Conservation (phyloP, 2,113 vertebrate species). For the Heterochromis multidens region DNA sequence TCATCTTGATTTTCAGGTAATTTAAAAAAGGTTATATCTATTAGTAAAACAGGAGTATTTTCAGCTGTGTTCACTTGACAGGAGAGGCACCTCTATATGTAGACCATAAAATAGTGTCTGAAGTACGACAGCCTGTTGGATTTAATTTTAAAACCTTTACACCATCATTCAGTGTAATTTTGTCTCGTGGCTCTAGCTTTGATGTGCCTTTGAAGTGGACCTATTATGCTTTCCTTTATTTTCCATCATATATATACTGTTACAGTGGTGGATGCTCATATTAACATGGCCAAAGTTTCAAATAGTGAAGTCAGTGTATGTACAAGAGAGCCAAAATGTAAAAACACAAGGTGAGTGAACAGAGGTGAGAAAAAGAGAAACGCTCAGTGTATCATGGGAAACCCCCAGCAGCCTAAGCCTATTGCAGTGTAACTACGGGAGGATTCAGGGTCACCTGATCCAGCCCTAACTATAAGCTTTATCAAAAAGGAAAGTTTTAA, state of each 20-base stretch:
- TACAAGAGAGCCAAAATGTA: background rate
- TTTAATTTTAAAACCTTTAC: background rate
- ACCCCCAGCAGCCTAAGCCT: too few relatives aligned
- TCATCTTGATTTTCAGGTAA: background rate
- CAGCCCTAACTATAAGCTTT: too few relatives aligned
- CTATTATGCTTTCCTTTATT: too few relatives aligned
- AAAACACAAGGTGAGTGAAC: too few relatives aligned
- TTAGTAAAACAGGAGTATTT: background rate
- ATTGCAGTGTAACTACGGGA: too few relatives aligned
- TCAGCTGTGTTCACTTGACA: background rate
- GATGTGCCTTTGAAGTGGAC: background rate
- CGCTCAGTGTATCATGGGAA: too few relatives aligned
- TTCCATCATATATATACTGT: too few relatives aligned
- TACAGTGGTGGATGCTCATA: too few relatives aligned
- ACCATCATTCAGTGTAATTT: background rate
- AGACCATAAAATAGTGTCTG: background rate
- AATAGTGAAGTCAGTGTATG: background rate
- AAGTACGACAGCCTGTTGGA: background rate
- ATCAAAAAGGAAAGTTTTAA: too few relatives aligned
- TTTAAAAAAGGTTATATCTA: background rate
- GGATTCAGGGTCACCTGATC: too few relatives aligned
- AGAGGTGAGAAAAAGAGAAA: too few relatives aligned
- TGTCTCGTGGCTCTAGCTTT: background rate
- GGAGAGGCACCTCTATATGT: background rate
- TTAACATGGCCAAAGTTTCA: too few relatives aligned